These are phyloP conservation scores for Apodemus speciosus DNA, from an alignment of 2,113 vertebrate genomes.

Conservation along the genomic window DNA sequence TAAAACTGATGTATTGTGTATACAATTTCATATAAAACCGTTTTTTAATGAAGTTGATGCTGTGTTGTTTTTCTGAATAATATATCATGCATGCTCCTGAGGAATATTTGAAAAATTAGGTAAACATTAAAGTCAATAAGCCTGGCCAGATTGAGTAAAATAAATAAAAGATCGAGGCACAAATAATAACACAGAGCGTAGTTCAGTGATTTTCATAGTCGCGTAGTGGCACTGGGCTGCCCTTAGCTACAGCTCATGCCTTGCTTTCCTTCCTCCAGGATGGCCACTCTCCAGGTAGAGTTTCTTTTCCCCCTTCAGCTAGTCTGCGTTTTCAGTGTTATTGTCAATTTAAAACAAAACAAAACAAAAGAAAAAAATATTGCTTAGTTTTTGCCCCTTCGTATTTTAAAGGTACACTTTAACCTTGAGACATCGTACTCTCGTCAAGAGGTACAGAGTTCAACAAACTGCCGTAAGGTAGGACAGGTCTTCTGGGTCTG, in stretches of 20 bases:
- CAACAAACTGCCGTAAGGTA: neutral
- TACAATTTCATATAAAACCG: neutral
- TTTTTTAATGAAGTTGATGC: neutral
- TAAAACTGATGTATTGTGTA: neutral
- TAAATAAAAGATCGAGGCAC: neutral
- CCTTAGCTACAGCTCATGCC: neutral
- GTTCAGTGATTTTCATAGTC: constrained; percentile 3
- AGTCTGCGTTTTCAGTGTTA: constrained; percentile 24
- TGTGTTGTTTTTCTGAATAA: neutral
- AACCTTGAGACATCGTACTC: neutral
- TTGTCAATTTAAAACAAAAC: neutral
- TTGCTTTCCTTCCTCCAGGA: neutral
- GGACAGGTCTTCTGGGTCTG: neutral
- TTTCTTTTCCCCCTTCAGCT: constrained; percentile 31
- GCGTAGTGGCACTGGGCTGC: neutral
- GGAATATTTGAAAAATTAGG: constrained; percentile 17
- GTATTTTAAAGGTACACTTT: neutral
- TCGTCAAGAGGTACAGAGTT: neutral
- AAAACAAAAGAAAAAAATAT: no score
- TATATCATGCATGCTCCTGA: neutral
- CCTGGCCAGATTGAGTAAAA: neutral
- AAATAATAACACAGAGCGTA: neutral
- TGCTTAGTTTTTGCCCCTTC: neutral
- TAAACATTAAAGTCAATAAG: neutral
- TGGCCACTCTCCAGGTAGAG: neutral